Evolutionary conservation across 2,888 invertebrate genomes (phyloP).

Genomic region (Dermolepida albohirtum): DNA sequence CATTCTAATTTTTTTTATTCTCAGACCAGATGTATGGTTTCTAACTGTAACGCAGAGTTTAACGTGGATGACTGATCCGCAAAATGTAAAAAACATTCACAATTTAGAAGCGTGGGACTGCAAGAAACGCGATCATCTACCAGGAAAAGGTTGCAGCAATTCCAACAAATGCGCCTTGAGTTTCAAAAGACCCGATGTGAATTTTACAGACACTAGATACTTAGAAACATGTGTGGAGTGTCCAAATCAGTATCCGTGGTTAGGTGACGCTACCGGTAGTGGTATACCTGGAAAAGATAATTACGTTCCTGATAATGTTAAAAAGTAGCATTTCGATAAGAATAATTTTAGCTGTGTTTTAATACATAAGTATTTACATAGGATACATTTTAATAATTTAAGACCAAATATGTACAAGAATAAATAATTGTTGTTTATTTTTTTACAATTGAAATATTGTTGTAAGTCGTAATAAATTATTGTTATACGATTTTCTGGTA

Average conservation of each 20-base stretch:
- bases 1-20: conserved; percentile 51
- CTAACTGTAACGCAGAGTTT: conserved; percentile 90
- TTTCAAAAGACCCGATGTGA: conserved; percentile 81
- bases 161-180: conserved; percentile 86
- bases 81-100: conserved; percentile 73
- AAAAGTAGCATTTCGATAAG: conserved; percentile 48
- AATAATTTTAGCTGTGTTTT: conserved; percentile 16
- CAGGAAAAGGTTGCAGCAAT: conserved; percentile 81
- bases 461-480: conserved; percentile 41
- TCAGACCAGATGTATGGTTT: conserved; percentile 87
- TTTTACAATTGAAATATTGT: conserved; percentile 38
- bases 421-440: conserved; percentile 30
- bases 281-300: conserved; percentile 84
- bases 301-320: conserved; percentile 79
- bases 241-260: conserved; percentile 88
- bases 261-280: conserved; percentile 87
- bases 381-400: conserved; percentile 15
- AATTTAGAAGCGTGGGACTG: conserved; percentile 88
- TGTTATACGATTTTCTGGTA: conserved; percentile 32
- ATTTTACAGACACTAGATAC: conserved; percentile 85
- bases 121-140: conserved; percentile 76
- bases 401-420: conserved; percentile 40
- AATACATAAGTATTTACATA: conserved; percentile 5
- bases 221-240: conserved; percentile 90
- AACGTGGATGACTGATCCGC: conserved; percentile 91